These are phyloP conservation scores for Eueremaeus valkanovi DNA, from an alignment of 2,888 invertebrate genomes.

Conservation along the genomic window DNA sequence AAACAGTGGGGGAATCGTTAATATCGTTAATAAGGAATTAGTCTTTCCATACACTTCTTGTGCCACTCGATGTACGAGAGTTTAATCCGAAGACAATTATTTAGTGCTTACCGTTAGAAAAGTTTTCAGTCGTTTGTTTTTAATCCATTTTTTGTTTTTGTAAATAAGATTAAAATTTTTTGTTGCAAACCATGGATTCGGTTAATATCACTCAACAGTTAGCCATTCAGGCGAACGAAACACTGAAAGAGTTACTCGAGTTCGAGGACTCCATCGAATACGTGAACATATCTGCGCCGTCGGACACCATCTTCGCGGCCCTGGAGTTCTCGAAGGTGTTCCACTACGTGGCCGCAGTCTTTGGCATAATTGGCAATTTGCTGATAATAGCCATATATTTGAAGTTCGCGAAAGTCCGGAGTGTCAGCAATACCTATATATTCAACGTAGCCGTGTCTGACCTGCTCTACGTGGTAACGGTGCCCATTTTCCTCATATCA, in stretches of 20 bases:
- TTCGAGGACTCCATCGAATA: slow-evolving; percentile 38
- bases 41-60: slow-evolving; percentile 10
- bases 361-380: slow-evolving; percentile 39
- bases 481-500: slow-evolving; percentile 40
- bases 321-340: slow-evolving; percentile 40
- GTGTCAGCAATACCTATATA: slow-evolving; percentile 38
- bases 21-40: not conserved
- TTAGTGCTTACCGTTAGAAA: too few species aligned
- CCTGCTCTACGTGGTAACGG: slow-evolving; percentile 38
- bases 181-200: slow-evolving; percentile 25
- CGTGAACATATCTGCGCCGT: slow-evolving; percentile 26
- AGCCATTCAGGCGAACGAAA: slow-evolving; percentile 40
- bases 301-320: slow-evolving; percentile 38
- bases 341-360: slow-evolving; percentile 37
- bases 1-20: not conserved
- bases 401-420: slow-evolving; percentile 15
- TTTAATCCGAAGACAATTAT: too few species aligned
- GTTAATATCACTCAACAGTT: slow-evolving; percentile 38
- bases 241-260: slow-evolving; percentile 38
- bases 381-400: slow-evolving; percentile 35
- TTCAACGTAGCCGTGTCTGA: slow-evolving; percentile 38
- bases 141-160: not conserved
- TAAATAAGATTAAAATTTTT: not conserved
- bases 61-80: too few species aligned
- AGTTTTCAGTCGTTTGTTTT: not conserved